Evolutionary conservation across 2,888 invertebrate species (phyloP).

Genomic region (Spodoptera littoralis): DNA sequence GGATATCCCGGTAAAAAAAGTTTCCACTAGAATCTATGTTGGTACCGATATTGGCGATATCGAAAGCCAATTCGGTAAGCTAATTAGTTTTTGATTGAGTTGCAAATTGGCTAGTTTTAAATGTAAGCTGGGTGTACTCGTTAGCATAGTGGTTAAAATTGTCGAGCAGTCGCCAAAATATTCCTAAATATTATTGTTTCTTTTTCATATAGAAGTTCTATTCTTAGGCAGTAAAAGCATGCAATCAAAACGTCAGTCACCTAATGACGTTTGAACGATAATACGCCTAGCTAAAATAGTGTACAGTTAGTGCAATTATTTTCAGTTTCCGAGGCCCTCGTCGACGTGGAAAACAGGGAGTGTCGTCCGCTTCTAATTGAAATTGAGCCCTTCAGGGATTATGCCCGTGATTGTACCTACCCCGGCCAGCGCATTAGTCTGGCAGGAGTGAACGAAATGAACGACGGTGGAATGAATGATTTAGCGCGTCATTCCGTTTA

Average conservation of each 20-base stretch:
- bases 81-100: conserved; percentile 30
- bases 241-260: no score
- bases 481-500: conserved; percentile 6
- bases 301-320: conserved; percentile 26
- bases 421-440: conserved; percentile 12
- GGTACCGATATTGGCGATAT: not conserved
- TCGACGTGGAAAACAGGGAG: conserved; percentile 35
- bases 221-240: no score
- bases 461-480: conserved; percentile 15
- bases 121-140: no score
- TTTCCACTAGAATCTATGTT: conserved; percentile 25
- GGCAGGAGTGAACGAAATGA: conserved; percentile 18
- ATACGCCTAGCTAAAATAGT: not conserved
- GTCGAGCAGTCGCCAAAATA: no score
- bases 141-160: no score
- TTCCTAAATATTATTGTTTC: no score
- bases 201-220: no score
- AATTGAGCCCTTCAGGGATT: conserved; percentile 46
- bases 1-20: conserved; percentile 2
- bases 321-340: conserved; percentile 20
- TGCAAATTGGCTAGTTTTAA: conserved; percentile 4
- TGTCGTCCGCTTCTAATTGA: conserved; percentile 43
- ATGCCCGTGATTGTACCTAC: conserved; percentile 28
- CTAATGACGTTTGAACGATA: not conserved
- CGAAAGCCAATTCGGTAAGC: conserved; percentile 16